Conservation (phyloP, 2,888 invertebrate species). For the Apotomis turbidana region DNA sequence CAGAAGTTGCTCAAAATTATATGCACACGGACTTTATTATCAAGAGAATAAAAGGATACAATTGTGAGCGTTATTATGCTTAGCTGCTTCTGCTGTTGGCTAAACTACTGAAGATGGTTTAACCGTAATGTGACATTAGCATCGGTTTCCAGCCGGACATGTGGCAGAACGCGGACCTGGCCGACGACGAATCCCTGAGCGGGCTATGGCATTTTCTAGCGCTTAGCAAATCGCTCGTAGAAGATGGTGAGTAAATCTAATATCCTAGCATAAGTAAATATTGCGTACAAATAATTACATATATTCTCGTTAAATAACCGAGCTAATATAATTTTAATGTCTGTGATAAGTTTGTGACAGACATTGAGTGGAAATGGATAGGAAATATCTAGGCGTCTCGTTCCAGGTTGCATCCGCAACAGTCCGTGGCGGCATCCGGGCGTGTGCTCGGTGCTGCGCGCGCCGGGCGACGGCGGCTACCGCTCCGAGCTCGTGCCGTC, state of each 20-base stretch:
- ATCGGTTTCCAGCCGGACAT: constrained; percentile 84
- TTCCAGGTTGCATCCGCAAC: constrained; percentile 79
- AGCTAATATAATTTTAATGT: too few relatives aligned
- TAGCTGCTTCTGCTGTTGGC: too few relatives aligned
- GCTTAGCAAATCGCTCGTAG: constrained; percentile 87
- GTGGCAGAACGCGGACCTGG: constrained; percentile 90
- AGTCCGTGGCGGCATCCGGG: constrained; percentile 85
- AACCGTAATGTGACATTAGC: neutral
- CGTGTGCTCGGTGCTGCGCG: constrained; percentile 83
- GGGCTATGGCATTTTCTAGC: constrained; percentile 94
- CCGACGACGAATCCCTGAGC: constrained; percentile 89
- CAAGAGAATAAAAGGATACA: too few relatives aligned
- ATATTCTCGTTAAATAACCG: too few relatives aligned
- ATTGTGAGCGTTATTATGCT: too few relatives aligned
- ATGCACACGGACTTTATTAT: too few relatives aligned
- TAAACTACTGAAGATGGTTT: too few relatives aligned
- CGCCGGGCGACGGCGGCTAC: constrained; percentile 70
- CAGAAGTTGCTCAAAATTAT: too few relatives aligned
- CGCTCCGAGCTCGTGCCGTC: constrained; percentile 86
- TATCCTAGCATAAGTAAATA: too few relatives aligned
- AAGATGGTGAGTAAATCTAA: constrained; percentile 80
- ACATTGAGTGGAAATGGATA: neutral
- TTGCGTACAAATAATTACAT: too few relatives aligned
- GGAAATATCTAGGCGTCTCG: neutral
- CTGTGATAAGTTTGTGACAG: too few relatives aligned